Evolutionary conservation across 2,113 vertebrate genomes (phyloP), one percentile per base, ranked within the genome.

Genomic region (Corythornis vintsioides): DNA sequence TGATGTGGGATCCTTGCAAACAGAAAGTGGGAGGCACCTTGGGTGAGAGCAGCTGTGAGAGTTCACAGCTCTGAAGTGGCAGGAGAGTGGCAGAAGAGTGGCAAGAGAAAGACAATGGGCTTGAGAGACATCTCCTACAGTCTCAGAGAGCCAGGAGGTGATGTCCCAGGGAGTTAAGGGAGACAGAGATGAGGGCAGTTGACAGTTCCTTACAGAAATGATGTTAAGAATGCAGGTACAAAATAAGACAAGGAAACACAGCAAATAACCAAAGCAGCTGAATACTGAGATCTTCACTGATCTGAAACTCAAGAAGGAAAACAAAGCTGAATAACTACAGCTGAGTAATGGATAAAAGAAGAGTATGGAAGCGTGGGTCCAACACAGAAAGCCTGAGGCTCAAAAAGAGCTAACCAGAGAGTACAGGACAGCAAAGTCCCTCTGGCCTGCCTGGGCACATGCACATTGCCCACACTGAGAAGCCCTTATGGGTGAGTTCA

Each of bases 11-110:
- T 89, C 89, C 81, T 89, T 82, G 84, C 78, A 92, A 95, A 84
- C 50, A 89, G 91, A 86, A 93, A 95, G 92, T 95, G 84, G 94
- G 94, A 95, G 91, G 94, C 84, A 94, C 86, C 86, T 90, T 89
- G 89, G 81, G 87, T 92, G 86, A 92, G 92, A 94, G 94, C 94
- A 96, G 88, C 88, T 95, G 92, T 52, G 83, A 94, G 92, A 94
- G 92, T 94, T 96, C 94, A 92, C 93, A 94, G 88, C 87, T 94
- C 89, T 69, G 87, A 84, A 89, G 81, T 83, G 93, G 73, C 91
- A 94, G 86, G 26, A 94, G 74, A 89, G 82, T 20, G 70, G 69
- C 86, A 89, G 66, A 43, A 91, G 61, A 78, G 76, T 24, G 53
- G 80, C 86, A 90, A 45, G 59, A 38, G 60, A 63, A 71, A 90